A percentile compares a stretch with the other conserved stretches of the same genome.
phyloP scores from a whole-genome alignment of 2,113 vertebrate genomes.

The human region DNA sequence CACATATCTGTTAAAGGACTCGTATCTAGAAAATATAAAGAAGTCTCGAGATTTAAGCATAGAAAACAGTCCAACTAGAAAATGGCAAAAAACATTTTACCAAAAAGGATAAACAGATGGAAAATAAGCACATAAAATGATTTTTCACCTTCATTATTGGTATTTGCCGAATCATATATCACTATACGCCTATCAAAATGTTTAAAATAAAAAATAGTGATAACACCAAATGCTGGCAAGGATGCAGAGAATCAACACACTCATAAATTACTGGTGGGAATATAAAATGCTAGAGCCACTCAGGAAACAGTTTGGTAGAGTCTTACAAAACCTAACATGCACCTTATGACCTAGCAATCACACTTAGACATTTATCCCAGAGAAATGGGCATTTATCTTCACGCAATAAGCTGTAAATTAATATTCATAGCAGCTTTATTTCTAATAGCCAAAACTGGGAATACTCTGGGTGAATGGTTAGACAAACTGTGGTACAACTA shows the following conservation, averaged over 20 bases:
- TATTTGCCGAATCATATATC: neutral
- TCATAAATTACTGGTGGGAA: neutral
- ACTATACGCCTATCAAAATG: neutral
- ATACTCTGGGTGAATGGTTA: neutral
- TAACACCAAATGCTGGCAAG: neutral
- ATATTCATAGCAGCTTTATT: neutral
- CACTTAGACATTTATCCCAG: neutral
- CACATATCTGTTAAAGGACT: neutral
- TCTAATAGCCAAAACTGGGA: neutral
- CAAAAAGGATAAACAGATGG: neutral
- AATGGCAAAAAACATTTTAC: neutral
- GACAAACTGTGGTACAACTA: neutral
- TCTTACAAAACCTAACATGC: neutral
- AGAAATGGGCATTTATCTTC: slow-evolving; percentile 2
- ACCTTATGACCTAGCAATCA: neutral
- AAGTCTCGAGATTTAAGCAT: neutral
- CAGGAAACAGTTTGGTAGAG: neutral
- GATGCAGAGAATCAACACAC: neutral
- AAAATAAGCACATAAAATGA: neutral
- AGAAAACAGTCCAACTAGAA: neutral
- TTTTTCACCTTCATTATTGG: neutral
- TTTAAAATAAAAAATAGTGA: neutral
- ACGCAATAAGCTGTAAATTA: neutral
- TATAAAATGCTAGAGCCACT: neutral
- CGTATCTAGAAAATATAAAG: neutral